Evolutionary conservation across 1,140 invertebrate species (phyloP), one percentile per base, ranked within the genome.

Genomic region (Ips typographus): DNA sequence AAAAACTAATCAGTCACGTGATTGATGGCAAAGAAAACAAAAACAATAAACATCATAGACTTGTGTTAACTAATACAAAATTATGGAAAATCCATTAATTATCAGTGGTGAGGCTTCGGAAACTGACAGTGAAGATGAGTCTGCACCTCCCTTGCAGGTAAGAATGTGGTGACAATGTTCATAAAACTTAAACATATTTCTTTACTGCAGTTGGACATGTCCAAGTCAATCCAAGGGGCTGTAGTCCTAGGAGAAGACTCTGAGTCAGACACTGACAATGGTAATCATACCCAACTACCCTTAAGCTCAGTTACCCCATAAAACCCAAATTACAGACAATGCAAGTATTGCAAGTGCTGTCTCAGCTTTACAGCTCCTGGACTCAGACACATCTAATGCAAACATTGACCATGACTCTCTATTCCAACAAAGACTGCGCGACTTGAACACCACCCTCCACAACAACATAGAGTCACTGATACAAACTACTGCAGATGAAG

Each of bases 51-150:
- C 22, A 22, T 22, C 22, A 22, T 22, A 22, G 22, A 22, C 22
- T 22, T 22, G 22, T 22, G 22, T 22, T 22, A 22, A 22, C 22
- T 22, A 22, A 22, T 22, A 22, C 22, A 22, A 22, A 22, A 22
- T 6, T 36, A 73, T 73, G 72, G 64, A 56, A 56, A 71, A 74
- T 52, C 56, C 66, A 4, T 44, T 77, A 36, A 70, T 78, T 57
- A 72, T 78, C 39, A 71, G 52, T 63, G 78, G 78, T 47, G 78
- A 80, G 67, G 78, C 78, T 41, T 74, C 78, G 5, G 78, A 80
- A 77, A 79, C 78, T 40, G 78, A 80, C 56, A 79, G 77, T 67
- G 78, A 80, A 66, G 77, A 79, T 61, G 76, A 79, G 56, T 36
- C 38, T 6, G 42, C 71, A 37, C 51, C 37, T 42, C 56, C 68